phyloP scores from a whole-genome alignment of 2,113 vertebrate genomes.

The Hydropotes inermis region DNA sequence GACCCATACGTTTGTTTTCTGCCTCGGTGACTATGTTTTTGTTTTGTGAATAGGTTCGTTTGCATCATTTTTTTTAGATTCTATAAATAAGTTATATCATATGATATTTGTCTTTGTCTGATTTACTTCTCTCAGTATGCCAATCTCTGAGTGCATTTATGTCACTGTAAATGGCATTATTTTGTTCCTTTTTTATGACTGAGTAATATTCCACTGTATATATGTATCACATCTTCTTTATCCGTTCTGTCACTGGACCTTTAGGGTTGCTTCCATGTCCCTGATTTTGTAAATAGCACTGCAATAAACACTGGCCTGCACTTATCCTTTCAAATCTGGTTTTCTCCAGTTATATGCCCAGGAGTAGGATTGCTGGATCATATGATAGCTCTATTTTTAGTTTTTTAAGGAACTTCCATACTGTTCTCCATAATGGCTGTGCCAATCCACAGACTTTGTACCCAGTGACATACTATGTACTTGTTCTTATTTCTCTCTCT shows the following conservation, averaged over 20 bases:
- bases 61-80: neutral
- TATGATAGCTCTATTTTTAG: neutral
- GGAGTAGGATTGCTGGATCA: neutral
- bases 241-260: neutral
- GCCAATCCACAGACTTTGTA: neutral
- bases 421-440: neutral
- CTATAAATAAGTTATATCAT: neutral
- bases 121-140: neutral
- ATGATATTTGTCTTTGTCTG: neutral
- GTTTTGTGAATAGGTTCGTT: neutral
- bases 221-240: neutral
- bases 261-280: neutral
- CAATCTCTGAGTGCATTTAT: neutral
- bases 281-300: neutral
- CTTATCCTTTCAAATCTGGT: neutral
- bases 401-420: neutral
- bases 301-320: rapidly evolving
- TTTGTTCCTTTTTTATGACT: neutral
- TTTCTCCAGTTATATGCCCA: neutral
- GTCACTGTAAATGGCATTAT: neutral
- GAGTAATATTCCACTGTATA: neutral
- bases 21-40: neutral
- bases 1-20: neutral
- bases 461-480: neutral
- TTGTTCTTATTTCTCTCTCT: neutral